Percentiles rank a stretch among this genome's conserved stretches.
phyloP scores from a whole-genome alignment of 37 sponge, comb jelly and placozoan species.

The Dysidea cf. avara region DNA sequence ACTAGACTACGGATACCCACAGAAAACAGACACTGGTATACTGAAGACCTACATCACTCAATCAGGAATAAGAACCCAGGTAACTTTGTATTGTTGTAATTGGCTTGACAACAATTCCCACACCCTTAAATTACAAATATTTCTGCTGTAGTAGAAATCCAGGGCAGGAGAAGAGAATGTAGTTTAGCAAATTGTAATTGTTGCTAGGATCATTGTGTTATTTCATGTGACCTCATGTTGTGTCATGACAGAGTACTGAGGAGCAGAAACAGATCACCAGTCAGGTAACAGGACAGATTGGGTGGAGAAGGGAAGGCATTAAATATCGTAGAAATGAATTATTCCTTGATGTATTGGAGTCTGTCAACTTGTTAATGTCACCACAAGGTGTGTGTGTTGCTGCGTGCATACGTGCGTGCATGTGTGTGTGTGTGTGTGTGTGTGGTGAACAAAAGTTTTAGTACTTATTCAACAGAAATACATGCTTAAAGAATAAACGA shows the following conservation, averaged over 20 bases:
- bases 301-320: constrained; percentile 94
- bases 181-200: no score
- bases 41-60: constrained; percentile 96
- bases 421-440: no score
- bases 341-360: constrained; percentile 93
- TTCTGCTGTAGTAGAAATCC: no score
- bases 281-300: constrained; percentile 96
- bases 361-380: constrained; percentile 93
- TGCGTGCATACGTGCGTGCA: neutral
- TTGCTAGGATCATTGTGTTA: neutral
- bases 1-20: constrained; percentile 95
- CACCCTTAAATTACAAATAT: neutral
- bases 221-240: no score
- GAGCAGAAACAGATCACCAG: constrained; percentile 95
- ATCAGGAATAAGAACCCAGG: constrained; percentile 81
- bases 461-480: no score
- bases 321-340: constrained; percentile 92
- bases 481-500: no score
- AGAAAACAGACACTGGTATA: constrained; percentile 86
- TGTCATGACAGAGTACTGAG: constrained; percentile 61
- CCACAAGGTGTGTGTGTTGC: constrained; percentile 87
- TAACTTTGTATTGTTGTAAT: constrained; percentile 9
- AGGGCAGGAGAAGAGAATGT: no score
- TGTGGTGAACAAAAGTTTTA: no score
- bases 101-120: neutral